A percentile compares a stretch with the other conserved stretches of the same genome.
These are phyloP conservation scores for Oryctes rhinoceros DNA, from an alignment of 1,140 invertebrate genomes.

Conservation along the genomic window DNA sequence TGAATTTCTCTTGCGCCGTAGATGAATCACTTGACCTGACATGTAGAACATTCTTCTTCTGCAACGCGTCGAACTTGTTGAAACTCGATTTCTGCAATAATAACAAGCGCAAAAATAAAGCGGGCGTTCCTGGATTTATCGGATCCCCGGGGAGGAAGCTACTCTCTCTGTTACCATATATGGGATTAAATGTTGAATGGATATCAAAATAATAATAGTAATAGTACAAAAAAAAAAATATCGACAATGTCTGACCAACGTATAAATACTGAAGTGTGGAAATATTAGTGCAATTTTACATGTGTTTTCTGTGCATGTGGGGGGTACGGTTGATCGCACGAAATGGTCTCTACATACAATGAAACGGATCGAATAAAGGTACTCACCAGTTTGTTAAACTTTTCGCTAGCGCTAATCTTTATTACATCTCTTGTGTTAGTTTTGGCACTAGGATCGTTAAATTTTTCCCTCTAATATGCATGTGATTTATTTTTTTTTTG, in stretches of 20 bases:
- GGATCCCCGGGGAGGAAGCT: not conserved
- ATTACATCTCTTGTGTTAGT: conserved; percentile 38
- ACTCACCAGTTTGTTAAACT: conserved; percentile 42
- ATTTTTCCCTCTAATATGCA: conserved; percentile 33
- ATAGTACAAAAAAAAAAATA: too few relatives aligned
- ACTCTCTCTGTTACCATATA: too few relatives aligned
- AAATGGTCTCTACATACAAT: too few relatives aligned
- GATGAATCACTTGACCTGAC: conserved; percentile 72
- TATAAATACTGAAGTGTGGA: too few relatives aligned
- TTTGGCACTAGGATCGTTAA: conserved; percentile 31
- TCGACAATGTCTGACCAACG: too few relatives aligned
- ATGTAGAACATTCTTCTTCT: conserved; percentile 74
- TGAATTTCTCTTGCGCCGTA: conserved; percentile 75
- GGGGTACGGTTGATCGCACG: not conserved
- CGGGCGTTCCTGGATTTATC: not conserved
- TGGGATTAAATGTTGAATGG: too few relatives aligned
- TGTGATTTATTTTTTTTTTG: conserved; percentile 15
- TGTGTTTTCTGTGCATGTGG: too few relatives aligned
- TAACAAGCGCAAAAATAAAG: conserved; percentile 9
- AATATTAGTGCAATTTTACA: too few relatives aligned
- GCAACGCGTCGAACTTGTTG: conserved; percentile 77
- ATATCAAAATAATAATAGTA: too few relatives aligned
- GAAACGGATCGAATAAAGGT: not conserved
- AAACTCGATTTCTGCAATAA: conserved; percentile 76
- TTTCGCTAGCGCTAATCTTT: conserved; percentile 16